Evolutionary conservation across 2,797 vertebrate species (phyloP).

Genomic region (Pseudochirops corinnae): DNA sequence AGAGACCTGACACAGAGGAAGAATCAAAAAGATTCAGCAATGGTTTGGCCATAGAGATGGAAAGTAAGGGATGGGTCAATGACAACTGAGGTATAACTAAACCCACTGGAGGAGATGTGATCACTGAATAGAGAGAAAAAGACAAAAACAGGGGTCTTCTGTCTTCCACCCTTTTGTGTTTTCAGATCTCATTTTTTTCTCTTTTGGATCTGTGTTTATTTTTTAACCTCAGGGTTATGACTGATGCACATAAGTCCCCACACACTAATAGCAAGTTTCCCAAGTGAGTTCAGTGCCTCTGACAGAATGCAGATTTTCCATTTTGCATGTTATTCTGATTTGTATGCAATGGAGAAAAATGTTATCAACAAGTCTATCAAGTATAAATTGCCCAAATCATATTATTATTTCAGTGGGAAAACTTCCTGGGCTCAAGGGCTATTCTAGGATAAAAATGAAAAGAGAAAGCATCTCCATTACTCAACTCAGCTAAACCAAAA

Average conservation of each 20-base stretch:
- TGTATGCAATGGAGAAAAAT: constrained; percentile 28
- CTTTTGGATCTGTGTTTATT: constrained; percentile 22
- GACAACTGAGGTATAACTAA: not conserved
- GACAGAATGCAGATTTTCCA: constrained; percentile 46
- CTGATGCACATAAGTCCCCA: not conserved
- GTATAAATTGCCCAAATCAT: not conserved
- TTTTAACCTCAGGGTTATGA: not conserved
- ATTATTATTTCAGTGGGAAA: constrained; percentile 59
- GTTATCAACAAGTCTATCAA: constrained; percentile 32
- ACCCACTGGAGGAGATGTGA: not conserved
- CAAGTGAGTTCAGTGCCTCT: constrained; percentile 27
- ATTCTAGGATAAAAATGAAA: constrained; percentile 52
- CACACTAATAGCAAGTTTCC: not conserved
- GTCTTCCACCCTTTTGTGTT: not conserved
- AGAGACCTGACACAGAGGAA: not conserved
- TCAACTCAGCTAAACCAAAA: constrained; percentile 54
- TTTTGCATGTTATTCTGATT: constrained; percentile 31
- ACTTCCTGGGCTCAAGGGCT: constrained; percentile 41
- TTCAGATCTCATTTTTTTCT: not conserved
- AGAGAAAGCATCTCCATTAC: constrained; percentile 40
- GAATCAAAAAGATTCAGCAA: not conserved
- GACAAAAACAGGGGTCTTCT: not conserved
- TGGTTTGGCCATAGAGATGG: not conserved
- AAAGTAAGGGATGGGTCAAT: not conserved
- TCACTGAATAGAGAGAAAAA: not conserved